Base-by-base conservation (phyloP, 2,888 invertebrate species). In the Caenorhabditis zanzibari region DNA sequence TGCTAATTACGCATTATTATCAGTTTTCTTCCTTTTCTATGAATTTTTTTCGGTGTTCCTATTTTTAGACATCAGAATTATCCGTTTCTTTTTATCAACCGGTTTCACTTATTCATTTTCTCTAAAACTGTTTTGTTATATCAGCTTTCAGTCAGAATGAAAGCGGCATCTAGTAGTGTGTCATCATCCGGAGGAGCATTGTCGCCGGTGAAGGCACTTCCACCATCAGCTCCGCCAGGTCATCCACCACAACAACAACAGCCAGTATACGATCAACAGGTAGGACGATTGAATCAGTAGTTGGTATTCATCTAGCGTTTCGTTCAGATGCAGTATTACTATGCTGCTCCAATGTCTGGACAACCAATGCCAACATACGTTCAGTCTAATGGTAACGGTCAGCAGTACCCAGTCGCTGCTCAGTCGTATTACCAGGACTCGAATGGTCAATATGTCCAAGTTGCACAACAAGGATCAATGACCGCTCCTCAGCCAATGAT, bases 281-380 rank as follows among this genome's bases (percentile, higher is more conserved):
- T 80, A 52, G 1, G 7, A 28, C 2, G 52, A 19, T 1, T 6
- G 24, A 52, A 52, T 6, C 22, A 24, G 10, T 10, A 9, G n/a
- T n/a, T n/a, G n/a, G n/a, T n/a, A n/a, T n/a, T n/a, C n/a, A n/a
- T n/a, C n/a, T n/a, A n/a, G n/a, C n/a, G n/a, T n/a, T n/a, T n/a
- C n/a, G n/a, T 64, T 35, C 32, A 79, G 68, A 81, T 81, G 63
- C 75, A 81, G 64, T 71, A 75, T 44, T 81, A 81, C 64, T 81
- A 71, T 41, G 71, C 81, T 10, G 75, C 75, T 61, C 58, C 81
- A 9, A 75, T 81, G 75, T 71, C 69, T 56, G 58, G 54, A 10
- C 81, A 75, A 14, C 69, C 69, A 16, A 71, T 81, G 54, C 59
- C 76, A 9, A 24, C 56, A 7, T 82, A 41, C 41, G 59, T 76